phyloP scores from a whole-genome alignment of 2,888 invertebrate genomes.

The Nasonovia ribisnigri region DNA sequence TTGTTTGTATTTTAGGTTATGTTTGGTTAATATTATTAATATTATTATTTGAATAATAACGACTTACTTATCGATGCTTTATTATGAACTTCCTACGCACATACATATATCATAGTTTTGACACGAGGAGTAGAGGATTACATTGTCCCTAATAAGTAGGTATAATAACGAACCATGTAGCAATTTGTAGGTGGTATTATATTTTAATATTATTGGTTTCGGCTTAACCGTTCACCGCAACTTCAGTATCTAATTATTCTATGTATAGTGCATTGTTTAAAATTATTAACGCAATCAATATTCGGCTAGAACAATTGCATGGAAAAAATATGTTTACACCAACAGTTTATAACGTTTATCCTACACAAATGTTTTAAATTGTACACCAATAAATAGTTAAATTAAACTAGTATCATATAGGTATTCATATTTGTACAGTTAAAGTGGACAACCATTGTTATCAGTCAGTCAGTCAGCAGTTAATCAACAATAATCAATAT shows the following conservation, averaged over 20 bases:
- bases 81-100: neutral
- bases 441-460: neutral
- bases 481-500: no score
- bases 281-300: neutral
- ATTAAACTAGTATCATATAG: neutral
- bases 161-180: neutral
- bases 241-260: neutral
- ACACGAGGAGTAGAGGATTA: neutral
- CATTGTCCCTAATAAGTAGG: neutral
- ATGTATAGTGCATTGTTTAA: neutral
- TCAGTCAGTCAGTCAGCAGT: neutral
- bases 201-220: conserved; percentile 2
- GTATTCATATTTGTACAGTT: neutral
- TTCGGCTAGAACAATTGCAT: neutral
- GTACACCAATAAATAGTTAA: neutral
- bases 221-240: neutral
- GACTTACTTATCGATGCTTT: neutral
- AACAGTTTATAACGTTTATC: neutral
- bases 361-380: neutral
- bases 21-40: neutral
- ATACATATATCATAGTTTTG: neutral
- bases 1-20: neutral
- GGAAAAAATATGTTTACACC: neutral
- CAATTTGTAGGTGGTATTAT: neutral
- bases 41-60: neutral